Conservation (phyloP, 2,113 vertebrate genomes). For the Pseudorhombus dupliciocellatus region DNA sequence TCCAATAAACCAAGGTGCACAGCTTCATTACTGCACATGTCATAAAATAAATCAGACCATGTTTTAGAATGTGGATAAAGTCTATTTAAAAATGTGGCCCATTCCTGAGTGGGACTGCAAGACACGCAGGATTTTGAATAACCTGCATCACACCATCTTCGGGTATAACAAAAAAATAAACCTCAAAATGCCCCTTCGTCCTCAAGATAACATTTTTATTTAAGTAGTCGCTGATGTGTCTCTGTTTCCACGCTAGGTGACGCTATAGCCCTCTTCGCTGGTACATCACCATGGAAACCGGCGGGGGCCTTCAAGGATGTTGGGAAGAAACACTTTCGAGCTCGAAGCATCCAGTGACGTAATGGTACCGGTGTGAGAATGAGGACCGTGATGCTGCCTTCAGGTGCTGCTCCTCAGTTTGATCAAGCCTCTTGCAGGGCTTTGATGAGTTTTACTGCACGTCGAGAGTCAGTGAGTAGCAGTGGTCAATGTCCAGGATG, state of each 20-base stretch:
- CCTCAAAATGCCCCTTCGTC: too few species aligned
- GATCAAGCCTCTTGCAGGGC: accelerated
- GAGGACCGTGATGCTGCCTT: conserved; percentile 60
- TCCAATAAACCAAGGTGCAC: too few species aligned
- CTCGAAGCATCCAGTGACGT: conserved; percentile 70
- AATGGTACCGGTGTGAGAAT: conserved; percentile 65
- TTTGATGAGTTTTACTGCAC: background rate
- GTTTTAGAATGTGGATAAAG: too few species aligned
- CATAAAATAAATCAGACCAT: too few species aligned
- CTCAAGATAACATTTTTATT: background rate
- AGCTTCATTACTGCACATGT: too few species aligned
- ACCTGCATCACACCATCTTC: too few species aligned
- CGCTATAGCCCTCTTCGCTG: conserved; percentile 7
- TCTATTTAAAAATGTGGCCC: too few species aligned
- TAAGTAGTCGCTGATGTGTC: background rate
- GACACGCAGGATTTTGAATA: too few species aligned
- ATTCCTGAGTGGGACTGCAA: too few species aligned
- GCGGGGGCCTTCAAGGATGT: conserved; percentile 65
- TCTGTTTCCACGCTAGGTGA: conserved; percentile 58
- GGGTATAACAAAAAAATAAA: too few species aligned
- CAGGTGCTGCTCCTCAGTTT: conserved; percentile 10
- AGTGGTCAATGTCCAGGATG: too few species aligned
- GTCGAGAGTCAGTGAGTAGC: too few species aligned
- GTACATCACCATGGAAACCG: conserved; percentile 75
- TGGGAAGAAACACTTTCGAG: conserved; percentile 28